phyloP scores from a whole-genome alignment of 2,888 invertebrate species.

The Hypena proboscidalis region DNA sequence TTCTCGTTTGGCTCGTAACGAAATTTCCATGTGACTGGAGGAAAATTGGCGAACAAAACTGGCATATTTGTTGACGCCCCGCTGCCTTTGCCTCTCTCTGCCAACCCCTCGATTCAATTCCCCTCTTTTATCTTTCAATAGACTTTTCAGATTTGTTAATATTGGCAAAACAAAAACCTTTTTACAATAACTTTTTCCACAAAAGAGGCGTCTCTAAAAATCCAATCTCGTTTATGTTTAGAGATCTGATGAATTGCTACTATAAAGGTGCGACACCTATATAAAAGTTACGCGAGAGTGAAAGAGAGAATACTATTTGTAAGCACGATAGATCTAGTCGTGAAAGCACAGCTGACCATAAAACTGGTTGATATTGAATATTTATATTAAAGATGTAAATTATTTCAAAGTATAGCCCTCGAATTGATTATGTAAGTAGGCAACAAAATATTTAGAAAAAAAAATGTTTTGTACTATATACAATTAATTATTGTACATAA shows the following conservation, averaged over 20 bases:
- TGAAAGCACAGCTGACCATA: slow-evolving; percentile 49
- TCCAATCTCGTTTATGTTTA: slow-evolving; percentile 11
- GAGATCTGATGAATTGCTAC: slow-evolving; percentile 19
- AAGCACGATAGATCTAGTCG: slow-evolving; percentile 60
- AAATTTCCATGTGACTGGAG: slow-evolving; percentile 26
- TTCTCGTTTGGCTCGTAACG: slow-evolving; percentile 10
- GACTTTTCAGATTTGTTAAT: slow-evolving; percentile 9
- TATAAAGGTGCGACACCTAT: slow-evolving; percentile 10
- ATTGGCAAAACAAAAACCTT: slow-evolving; percentile 12
- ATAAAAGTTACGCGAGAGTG: slow-evolving; percentile 29
- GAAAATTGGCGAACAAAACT: slow-evolving; percentile 12
- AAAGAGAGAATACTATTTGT: slow-evolving; percentile 43
- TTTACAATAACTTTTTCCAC: slow-evolving; percentile 5
- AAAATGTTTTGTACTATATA: slow-evolving; percentile 74
- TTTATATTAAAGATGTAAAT: slow-evolving; percentile 39
- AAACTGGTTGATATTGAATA: slow-evolving; percentile 48
- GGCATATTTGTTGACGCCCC: slow-evolving; percentile 15
- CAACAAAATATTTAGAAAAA: slow-evolving; percentile 67
- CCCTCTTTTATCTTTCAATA: slow-evolving; percentile 7
- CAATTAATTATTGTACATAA: slow-evolving; percentile 54
- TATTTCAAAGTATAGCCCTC: slow-evolving; percentile 45
- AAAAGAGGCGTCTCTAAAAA: slow-evolving; percentile 10
- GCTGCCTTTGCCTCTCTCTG: slow-evolving; percentile 3
- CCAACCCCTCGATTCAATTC: slow-evolving; percentile 15
- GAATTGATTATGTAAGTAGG: slow-evolving; percentile 66